Evolutionary conservation across 2,797 vertebrate species (phyloP).

Genomic region (Crypturellus tataupa): DNA sequence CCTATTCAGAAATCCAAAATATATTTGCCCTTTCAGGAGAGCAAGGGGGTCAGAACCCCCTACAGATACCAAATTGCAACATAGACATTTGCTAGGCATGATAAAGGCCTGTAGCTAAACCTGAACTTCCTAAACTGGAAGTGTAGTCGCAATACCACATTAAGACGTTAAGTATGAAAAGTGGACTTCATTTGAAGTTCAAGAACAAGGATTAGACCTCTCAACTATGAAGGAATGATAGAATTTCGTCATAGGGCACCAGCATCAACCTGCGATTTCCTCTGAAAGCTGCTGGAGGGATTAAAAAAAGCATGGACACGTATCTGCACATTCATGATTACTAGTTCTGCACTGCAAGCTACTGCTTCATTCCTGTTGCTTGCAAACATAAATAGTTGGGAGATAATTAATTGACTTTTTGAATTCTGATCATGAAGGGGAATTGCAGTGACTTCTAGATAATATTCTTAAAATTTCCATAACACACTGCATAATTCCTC

Average conservation of each 20-base stretch:
- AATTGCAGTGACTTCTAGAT: not conserved
- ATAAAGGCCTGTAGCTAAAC: not conserved
- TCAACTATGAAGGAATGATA: slow-evolving; percentile 22
- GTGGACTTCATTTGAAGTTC: slow-evolving; percentile 2
- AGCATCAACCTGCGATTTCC: slow-evolving; percentile 8
- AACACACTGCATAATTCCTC: not conserved
- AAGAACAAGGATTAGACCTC: slow-evolving; percentile 8
- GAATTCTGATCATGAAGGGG: not conserved
- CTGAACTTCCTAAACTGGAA: not conserved
- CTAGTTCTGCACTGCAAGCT: not conserved
- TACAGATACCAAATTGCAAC: not conserved
- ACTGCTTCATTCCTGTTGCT: not conserved
- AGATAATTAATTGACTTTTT: not conserved
- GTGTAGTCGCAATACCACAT: not conserved
- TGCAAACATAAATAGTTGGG: not conserved
- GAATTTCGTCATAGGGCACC: slow-evolving; percentile 18
- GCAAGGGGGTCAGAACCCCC: not conserved
- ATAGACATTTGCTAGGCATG: not conserved
- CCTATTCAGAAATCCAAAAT: not conserved
- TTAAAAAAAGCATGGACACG: not conserved
- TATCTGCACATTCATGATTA: not conserved
- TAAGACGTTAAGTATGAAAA: slow-evolving; percentile 11
- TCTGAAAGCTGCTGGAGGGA: slow-evolving; percentile 19
- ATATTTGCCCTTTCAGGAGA: not conserved
- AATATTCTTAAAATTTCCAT: not conserved